These are phyloP conservation scores for Chaetophractus vellerosus DNA, from an alignment of 2,797 vertebrate genomes.

Conservation along the genomic window DNA sequence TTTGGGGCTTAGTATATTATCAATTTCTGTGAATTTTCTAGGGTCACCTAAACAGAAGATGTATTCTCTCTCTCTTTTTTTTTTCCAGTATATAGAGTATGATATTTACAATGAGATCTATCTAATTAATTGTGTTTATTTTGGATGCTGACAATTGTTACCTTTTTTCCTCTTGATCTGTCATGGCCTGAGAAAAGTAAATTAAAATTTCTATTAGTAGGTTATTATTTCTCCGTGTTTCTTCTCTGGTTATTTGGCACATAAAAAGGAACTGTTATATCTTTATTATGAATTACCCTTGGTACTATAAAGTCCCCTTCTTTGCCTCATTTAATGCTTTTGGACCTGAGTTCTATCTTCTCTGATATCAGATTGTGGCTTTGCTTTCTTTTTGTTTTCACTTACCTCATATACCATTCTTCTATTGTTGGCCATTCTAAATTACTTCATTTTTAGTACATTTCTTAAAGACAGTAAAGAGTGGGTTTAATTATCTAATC, in stretches of 20 bases:
- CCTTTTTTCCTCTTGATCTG: background rate
- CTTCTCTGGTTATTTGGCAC: background rate
- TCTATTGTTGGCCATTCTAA: background rate
- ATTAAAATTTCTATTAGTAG: background rate
- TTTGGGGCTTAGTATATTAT: background rate
- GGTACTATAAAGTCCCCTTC: background rate
- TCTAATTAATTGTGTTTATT: slow-evolving; percentile 14
- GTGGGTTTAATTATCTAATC: background rate
- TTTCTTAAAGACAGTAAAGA: slow-evolving; percentile 12
- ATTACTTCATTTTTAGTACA: slow-evolving; percentile 18
- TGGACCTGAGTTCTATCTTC: background rate
- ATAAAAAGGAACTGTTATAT: background rate
- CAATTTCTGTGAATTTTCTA: background rate
- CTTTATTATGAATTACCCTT: background rate
- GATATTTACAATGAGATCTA: background rate
- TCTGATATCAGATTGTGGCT: background rate
- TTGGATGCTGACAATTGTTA: background rate
- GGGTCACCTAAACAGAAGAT: background rate
- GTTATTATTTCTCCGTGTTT: background rate
- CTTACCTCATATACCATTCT: background rate
- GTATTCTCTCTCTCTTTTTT: background rate
- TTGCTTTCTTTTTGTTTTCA: background rate
- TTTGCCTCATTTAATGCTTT: background rate
- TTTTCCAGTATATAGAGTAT: background rate
- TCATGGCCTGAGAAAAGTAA: background rate